Base-by-base conservation (phyloP, 2,888 invertebrate genomes). In the Heliconius aoede region DNA sequence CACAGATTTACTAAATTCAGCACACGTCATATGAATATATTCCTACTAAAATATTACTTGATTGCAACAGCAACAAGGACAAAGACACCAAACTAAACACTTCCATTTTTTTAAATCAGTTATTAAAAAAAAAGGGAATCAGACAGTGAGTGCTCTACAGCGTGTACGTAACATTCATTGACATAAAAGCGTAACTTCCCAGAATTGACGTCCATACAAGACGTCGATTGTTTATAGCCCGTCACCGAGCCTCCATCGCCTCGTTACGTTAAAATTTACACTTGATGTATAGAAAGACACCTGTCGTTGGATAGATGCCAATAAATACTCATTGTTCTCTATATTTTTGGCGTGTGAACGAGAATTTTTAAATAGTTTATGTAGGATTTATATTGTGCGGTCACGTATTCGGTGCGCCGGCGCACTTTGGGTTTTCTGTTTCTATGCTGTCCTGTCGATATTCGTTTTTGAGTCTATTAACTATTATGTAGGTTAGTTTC, bases 331-430 rank as follows among this genome's bases (percentile, higher is more conserved):
- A 81, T 83, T 83, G 83, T 83, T 82, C 83, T 71, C 76, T 80
- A 80, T 82, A 82, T 81, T 81, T 81, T 79, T 76, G 83, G 80
- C 83, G 83, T 84, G 84, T 79, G 83, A 84, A 83, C 81, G 26
- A 64, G 76, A 4, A 73, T 36, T 78, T 80, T 79, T 80, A 82
- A 83, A 83, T 83, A 81, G 80, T 80, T 77, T 78, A 73, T 79
- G 13, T 68, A 77, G 24, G n/a, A 15, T 26, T 60, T 60, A 13
- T 72, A 82, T 84, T 84, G 80, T 84, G 60, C 74, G 78, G 81
- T 80, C 84, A 83, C 83, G 83, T 82, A 58, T 68, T 65, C 4
- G 46, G 18, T 28, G 40, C 9, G 26, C 26, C 40, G 65, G 36
- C 36, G 65, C 65, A 40, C 65, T 40, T 55, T 55, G 9, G 3